Percentiles rank a stretch among this genome's conserved stretches.
These are phyloP conservation scores for Poeciliopsis infans DNA, from an alignment of 2,797 vertebrate species.

Conservation along the genomic window DNA sequence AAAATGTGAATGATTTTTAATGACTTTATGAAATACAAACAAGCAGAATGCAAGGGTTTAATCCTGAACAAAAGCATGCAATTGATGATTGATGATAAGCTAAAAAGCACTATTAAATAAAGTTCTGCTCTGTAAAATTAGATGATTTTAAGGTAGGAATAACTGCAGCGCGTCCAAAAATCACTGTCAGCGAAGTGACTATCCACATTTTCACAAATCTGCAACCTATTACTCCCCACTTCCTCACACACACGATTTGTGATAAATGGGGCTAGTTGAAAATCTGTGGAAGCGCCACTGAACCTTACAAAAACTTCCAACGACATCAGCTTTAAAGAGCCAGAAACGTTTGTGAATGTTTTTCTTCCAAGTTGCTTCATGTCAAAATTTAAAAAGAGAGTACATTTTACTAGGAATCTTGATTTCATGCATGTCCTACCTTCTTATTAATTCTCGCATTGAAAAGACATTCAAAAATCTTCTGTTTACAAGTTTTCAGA, in stretches of 20 bases:
- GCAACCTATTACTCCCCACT: neutral
- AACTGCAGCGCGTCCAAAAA: neutral
- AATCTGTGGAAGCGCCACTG: neutral
- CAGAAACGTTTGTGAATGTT: neutral
- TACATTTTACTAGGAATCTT: neutral
- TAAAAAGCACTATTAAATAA: neutral
- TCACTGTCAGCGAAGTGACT: neutral
- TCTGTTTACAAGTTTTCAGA: neutral
- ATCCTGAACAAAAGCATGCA: neutral
- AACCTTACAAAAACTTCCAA: neutral
- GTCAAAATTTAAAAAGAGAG: neutral
- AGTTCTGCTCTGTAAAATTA: neutral
- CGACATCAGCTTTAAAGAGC: neutral
- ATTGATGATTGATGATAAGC: neutral
- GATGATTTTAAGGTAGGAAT: neutral
- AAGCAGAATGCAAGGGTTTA: neutral
- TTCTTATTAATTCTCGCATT: neutral
- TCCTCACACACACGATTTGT: neutral
- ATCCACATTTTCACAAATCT: neutral
- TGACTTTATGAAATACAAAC: neutral
- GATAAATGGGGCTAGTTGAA: neutral
- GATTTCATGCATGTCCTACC: neutral
- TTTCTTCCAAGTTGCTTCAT: neutral
- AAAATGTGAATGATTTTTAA: too few relatives aligned
- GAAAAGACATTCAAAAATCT: neutral